phyloP scores from a whole-genome alignment of 35 echinoderm and acorn worm species.

The Apostichopus californicus region DNA sequence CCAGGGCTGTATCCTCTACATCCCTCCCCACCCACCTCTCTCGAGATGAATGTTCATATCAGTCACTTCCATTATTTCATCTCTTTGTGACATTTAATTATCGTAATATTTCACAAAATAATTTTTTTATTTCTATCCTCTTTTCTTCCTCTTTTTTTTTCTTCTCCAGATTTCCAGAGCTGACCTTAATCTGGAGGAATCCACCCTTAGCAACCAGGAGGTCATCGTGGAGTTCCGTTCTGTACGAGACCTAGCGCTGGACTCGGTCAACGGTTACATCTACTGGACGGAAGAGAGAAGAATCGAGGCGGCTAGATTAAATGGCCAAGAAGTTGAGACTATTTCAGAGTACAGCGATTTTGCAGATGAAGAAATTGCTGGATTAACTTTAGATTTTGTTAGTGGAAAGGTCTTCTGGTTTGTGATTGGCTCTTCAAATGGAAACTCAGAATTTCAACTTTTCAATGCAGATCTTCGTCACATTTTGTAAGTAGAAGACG shows the following conservation, averaged over 20 bases:
- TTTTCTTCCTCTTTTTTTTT: not conserved
- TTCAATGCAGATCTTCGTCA: constrained; percentile 58
- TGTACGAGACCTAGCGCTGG: constrained; percentile 74
- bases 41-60: too few species aligned
- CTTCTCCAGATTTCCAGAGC: constrained; percentile 1
- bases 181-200: not conserved
- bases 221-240: not conserved
- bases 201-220: not conserved
- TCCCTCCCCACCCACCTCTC: too few species aligned
- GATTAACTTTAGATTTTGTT: constrained; percentile 81
- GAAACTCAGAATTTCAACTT: constrained; percentile 54
- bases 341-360: constrained; percentile 55
- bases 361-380: constrained; percentile 69
- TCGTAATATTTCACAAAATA: too few species aligned
- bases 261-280: constrained; percentile 85
- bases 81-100: too few species aligned
- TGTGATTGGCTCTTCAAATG: constrained; percentile 42
- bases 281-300: constrained; percentile 78
- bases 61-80: too few species aligned
- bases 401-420: constrained; percentile 77
- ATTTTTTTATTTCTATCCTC: too few species aligned
- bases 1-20: too few species aligned
- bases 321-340: constrained; percentile 51
- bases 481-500: constrained; percentile 7
- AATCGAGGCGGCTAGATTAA: constrained; percentile 72